Percentiles rank a stretch among this genome's conserved stretches.
Evolutionary conservation across 1,140 invertebrate species (phyloP).

Genomic region (Zaprionus tsacasi): DNA sequence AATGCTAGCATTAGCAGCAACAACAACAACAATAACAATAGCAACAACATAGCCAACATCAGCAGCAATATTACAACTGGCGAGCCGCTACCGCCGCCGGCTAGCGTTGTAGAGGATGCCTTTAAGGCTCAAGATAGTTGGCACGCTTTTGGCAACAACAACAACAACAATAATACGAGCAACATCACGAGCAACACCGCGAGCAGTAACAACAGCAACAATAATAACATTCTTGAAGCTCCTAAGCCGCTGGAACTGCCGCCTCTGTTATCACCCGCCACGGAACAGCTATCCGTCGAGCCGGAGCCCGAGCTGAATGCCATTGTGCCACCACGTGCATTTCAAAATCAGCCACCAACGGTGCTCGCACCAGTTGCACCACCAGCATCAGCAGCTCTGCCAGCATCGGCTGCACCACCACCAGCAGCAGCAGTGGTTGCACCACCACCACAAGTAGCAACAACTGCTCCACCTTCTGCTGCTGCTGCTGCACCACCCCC

Average conservation of each 20-base stretch:
- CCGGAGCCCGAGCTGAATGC: slow-evolving; percentile 61
- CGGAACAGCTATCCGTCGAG: slow-evolving; percentile 28
- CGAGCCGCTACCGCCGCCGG: slow-evolving; percentile 10
- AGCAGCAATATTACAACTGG: slow-evolving; percentile 33
- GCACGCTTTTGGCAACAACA: slow-evolving; percentile 61
- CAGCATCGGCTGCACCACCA: neutral
- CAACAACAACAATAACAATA: slow-evolving; percentile 39
- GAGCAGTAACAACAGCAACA: slow-evolving; percentile 19
- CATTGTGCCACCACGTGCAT: slow-evolving; percentile 71
- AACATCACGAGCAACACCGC: slow-evolving; percentile 34
- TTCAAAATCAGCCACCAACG: slow-evolving; percentile 70
- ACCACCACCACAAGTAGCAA: slow-evolving; percentile 2
- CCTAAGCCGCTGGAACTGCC: slow-evolving; percentile 42
- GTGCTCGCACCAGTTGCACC: neutral
- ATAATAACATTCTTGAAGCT: slow-evolving; percentile 9
- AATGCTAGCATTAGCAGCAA: slow-evolving; percentile 38
- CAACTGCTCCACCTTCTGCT: neutral
- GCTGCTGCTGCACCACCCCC: slow-evolving; percentile 8
- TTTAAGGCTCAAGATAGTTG: slow-evolving; percentile 83
- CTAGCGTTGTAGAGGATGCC: slow-evolving; percentile 71
- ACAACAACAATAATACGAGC: slow-evolving; percentile 8
- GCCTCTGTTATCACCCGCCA: slow-evolving; percentile 30
- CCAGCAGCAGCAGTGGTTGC: slow-evolving; percentile 10
- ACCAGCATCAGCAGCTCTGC: neutral
- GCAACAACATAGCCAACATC: slow-evolving; percentile 1